Percentiles rank a stretch among this genome's conserved stretches.
Conservation (phyloP, 2,888 invertebrate genomes). For the Tipula helvola region DNA sequence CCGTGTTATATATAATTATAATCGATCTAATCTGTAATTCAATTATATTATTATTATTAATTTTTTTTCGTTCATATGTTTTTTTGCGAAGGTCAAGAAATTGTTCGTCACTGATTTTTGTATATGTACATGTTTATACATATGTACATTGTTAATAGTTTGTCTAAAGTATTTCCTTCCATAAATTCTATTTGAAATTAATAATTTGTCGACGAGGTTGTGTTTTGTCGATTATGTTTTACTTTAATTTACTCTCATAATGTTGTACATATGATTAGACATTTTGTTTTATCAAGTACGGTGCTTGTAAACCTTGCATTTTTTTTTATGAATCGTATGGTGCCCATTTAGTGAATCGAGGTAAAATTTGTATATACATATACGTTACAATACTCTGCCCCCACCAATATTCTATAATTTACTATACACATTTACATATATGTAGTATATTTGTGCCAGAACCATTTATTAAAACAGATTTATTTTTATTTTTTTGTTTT, state of each 20-base stretch:
- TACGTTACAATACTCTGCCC: neutral
- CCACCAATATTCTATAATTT: neutral
- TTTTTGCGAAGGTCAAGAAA: neutral
- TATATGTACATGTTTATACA: neutral
- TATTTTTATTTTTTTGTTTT: neutral
- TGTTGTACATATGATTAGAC: neutral
- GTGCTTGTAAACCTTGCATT: neutral
- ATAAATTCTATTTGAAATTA: neutral
- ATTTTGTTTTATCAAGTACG: neutral
- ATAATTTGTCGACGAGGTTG: neutral
- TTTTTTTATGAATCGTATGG: neutral
- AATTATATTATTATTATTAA: neutral
- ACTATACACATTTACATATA: neutral
- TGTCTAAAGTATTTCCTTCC: neutral
- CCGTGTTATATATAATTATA: neutral
- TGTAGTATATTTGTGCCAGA: neutral
- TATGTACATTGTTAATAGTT: neutral
- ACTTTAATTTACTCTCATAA: neutral
- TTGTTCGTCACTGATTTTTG: neutral
- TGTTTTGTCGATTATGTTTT: neutral
- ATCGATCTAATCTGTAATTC: neutral
- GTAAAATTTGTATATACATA: neutral
- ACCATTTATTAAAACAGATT: neutral
- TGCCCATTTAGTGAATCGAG: neutral
- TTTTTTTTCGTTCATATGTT: neutral